Base-by-base conservation (phyloP, 1,140 invertebrate species). In the Hesperophylax magnus region DNA sequence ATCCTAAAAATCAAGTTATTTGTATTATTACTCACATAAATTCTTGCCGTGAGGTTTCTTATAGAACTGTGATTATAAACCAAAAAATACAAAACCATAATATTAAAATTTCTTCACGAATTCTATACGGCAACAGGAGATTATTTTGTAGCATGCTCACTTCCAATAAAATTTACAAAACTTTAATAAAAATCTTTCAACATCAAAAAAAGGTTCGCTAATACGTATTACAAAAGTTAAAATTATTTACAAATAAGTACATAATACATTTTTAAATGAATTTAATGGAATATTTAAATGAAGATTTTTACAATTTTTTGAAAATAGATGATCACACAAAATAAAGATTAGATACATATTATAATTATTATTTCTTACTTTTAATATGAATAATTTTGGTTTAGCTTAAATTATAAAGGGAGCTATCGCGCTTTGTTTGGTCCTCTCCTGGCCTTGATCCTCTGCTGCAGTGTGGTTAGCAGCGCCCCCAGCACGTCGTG, bases 401-500 rank as follows among this genome's bases (percentile, higher is more conserved):
- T 75, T 54, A 54, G 71, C 76, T 78, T 78, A 67, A 47, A 52
- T 24, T 53, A 53, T 67, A 67, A 63, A 17, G 14, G 47, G 61
- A 34, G 22, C 54, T 84, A 84, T 58, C 84, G 65, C 0, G 81
- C 54, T 75, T 84, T 84, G 53, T 84, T 85, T 15, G 78, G 80
- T 71, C 78, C 81, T 8, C 81, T 47, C 67, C 93, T 91, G 2
- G 91, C 89, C 87, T 95, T 96, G 78, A 97, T 94, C 82, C 96
- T 91, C 74, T 93, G 93, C 87, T 97, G 96, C 58, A 97, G 87
- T 3, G 96, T 96, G 7, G 93, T 89, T 34, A 97, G 88, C 11
- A 98, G 89, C 15, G 96, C 96, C 6, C 93, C 94, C 1, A 98
- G 90, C 8, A 97, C 96, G 85, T 97, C 96, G 85, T 97, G 96